phyloP scores from a whole-genome alignment of 1,140 invertebrate genomes.

The Nephila pilipes region DNA sequence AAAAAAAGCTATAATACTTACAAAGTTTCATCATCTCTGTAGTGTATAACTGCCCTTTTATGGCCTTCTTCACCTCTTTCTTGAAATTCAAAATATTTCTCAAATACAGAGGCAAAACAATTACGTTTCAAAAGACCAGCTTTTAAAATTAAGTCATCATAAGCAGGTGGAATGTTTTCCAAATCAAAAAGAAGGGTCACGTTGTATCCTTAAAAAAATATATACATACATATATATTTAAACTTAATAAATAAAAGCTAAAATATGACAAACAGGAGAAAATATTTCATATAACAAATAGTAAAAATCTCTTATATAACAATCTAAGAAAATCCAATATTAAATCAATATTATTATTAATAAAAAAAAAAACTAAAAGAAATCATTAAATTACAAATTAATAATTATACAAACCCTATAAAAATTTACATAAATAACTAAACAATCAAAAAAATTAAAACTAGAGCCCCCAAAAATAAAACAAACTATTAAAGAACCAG shows the following conservation, averaged over 20 bases:
- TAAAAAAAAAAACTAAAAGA: no score
- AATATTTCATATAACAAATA: neutral
- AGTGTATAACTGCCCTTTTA: constrained; percentile 98
- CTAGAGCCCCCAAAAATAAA: no score
- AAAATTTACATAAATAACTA: no score
- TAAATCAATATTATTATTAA: no score
- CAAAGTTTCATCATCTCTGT: constrained; percentile 99
- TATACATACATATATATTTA: neutral
- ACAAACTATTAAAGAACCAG: no score
- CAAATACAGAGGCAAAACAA: constrained; percentile 99
- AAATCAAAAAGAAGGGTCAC: constrained; percentile 96
- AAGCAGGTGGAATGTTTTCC: constrained; percentile 94
- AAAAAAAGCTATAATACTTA: constrained; percentile 85
- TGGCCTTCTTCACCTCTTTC: constrained; percentile 94
- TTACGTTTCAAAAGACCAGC: constrained; percentile 97
- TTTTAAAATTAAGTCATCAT: constrained; percentile 93
- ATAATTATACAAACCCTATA: no score
- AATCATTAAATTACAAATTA: no score
- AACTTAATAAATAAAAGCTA: constrained; percentile 73
- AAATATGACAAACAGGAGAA: neutral
- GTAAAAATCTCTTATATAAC: no score
- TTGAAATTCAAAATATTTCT: constrained; percentile 99
- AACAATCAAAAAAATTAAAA: no score
- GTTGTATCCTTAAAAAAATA: constrained; percentile 89
- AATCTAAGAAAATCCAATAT: no score